Conservation (phyloP, 1,140 invertebrate species). For the Megathymus violae region DNA sequence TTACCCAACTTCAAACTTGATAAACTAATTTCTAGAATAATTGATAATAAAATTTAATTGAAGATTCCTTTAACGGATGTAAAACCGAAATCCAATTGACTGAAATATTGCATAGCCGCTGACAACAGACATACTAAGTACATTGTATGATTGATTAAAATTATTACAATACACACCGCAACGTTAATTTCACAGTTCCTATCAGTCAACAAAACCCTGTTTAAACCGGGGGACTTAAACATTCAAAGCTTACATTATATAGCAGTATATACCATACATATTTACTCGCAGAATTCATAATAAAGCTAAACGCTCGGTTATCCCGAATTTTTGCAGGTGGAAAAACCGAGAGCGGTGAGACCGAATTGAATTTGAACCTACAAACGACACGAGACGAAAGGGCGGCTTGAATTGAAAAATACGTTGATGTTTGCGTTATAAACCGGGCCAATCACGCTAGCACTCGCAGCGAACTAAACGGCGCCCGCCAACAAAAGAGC, state of each 20-base stretch:
- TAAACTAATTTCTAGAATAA: neutral
- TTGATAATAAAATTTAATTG: neutral
- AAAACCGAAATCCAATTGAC: neutral
- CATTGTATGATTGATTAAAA: conserved; percentile 27
- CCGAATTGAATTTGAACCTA: conserved; percentile 52
- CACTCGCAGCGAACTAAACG: conserved; percentile 67
- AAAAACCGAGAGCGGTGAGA: conserved; percentile 31
- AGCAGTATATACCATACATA: too few relatives aligned
- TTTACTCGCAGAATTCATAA: conserved; percentile 21
- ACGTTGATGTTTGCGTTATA: conserved; percentile 72
- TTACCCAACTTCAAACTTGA: too few relatives aligned
- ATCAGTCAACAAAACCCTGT: conserved; percentile 16
- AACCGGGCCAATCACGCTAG: conserved; percentile 71
- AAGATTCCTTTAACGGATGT: neutral
- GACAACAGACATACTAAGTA: conserved; percentile 16
- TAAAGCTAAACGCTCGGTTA: conserved; percentile 22
- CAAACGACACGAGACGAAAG: conserved; percentile 56
- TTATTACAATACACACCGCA: conserved; percentile 23
- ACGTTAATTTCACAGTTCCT: conserved; percentile 1
- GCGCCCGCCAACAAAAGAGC: conserved; percentile 74
- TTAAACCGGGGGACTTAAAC: conserved; percentile 26
- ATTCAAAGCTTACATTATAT: conserved; percentile 36
- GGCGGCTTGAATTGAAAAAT: conserved; percentile 65
- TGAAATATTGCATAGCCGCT: conserved; percentile 10
- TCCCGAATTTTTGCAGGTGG: conserved; percentile 31